Evolutionary conservation across 2,888 invertebrate species (phyloP).

Genomic region (Drosophila birchii): DNA sequence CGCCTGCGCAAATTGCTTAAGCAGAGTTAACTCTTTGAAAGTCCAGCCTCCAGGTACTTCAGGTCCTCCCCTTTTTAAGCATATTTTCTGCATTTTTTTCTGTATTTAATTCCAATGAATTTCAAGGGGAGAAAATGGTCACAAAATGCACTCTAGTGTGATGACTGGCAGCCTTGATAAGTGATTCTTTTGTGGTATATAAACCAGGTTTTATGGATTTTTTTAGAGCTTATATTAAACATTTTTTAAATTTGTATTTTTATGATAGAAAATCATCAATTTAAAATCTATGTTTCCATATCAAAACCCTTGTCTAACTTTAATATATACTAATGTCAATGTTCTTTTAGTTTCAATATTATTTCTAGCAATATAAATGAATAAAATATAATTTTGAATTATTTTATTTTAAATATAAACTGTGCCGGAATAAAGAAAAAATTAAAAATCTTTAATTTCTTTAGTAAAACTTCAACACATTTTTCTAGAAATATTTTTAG

Average conservation of each 20-base stretch:
- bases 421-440: neutral
- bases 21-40: constrained; percentile 62
- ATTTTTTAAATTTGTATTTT: neutral
- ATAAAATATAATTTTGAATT: neutral
- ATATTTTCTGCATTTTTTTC: constrained; percentile 44
- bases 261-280: neutral
- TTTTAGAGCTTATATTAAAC: neutral
- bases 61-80: constrained; percentile 2
- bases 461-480: neutral
- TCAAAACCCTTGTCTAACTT: neutral
- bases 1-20: constrained; percentile 78
- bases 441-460: neutral
- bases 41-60: constrained; percentile 32
- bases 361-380: neutral
- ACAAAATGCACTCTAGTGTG: constrained; percentile 1
- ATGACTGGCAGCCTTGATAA: constrained; percentile 1
- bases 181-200: neutral
- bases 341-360: neutral
- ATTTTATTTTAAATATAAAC: neutral
- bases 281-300: neutral
- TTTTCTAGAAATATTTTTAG: neutral
- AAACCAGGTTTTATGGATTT: neutral
- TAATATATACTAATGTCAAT: neutral
- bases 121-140: constrained; percentile 22
- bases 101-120: constrained; percentile 60